Evolutionary conservation across 2,113 vertebrate species (phyloP).

Genomic region (Athene noctua): DNA sequence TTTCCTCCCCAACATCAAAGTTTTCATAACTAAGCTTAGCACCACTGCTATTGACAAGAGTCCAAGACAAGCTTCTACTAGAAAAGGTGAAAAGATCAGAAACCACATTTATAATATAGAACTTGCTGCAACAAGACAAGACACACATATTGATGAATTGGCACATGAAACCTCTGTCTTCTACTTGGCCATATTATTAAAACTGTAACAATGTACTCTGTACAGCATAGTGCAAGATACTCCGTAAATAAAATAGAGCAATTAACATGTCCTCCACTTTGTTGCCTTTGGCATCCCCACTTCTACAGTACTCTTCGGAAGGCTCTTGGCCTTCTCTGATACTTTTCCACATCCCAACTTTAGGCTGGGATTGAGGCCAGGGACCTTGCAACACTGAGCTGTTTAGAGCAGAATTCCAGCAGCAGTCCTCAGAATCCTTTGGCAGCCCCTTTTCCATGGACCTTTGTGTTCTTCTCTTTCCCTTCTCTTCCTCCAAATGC

Average conservation of each 20-base stretch:
- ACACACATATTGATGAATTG: slow-evolving; percentile 23
- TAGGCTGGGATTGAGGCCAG: not conserved
- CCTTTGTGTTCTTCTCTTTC: not conserved
- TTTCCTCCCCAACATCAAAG: slow-evolving; percentile 16
- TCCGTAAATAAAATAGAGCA: not conserved
- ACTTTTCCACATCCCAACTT: not conserved
- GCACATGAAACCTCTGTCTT: not conserved
- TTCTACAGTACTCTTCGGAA: not conserved
- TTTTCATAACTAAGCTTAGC: not conserved
- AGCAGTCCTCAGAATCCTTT: not conserved
- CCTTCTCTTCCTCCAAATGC: not conserved
- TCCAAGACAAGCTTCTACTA: slow-evolving; percentile 33
- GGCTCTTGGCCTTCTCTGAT: not conserved
- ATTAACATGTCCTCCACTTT: not conserved
- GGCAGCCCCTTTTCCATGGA: not conserved
- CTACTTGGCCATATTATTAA: not conserved
- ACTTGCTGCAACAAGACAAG: slow-evolving; percentile 45
- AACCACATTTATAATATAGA: not conserved
- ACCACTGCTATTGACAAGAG: not conserved
- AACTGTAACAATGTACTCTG: not conserved
- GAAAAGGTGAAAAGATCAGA: slow-evolving; percentile 2
- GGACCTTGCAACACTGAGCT: not conserved
- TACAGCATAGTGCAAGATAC: not conserved
- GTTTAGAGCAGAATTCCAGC: not conserved
- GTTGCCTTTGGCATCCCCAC: not conserved